Conservation (phyloP, 2,113 vertebrate genomes). For the Coreoperca whiteheadi region DNA sequence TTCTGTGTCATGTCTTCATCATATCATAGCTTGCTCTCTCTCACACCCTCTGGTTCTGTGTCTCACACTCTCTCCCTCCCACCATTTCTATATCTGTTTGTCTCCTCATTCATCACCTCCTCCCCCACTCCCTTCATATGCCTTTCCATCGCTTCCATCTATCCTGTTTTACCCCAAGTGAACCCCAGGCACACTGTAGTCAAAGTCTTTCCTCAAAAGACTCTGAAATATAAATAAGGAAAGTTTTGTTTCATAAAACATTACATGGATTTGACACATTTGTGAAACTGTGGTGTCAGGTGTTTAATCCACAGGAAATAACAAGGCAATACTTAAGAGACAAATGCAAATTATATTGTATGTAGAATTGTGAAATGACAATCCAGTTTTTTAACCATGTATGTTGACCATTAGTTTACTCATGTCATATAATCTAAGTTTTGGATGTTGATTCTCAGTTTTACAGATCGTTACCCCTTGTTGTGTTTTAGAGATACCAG, state of each 20-base stretch:
- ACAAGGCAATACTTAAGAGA: neutral
- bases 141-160: constrained; percentile 50
- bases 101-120: constrained; percentile 47
- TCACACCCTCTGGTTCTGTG: constrained; percentile 23
- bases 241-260: neutral
- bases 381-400: neutral
- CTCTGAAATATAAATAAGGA: neutral
- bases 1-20: constrained; percentile 57
- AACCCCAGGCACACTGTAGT: constrained; percentile 33
- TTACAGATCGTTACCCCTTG: neutral
- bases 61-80: constrained; percentile 23
- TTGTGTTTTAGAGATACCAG: neutral
- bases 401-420: neutral
- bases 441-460: neutral
- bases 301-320: neutral
- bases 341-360: neutral
- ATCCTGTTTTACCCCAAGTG: constrained; percentile 51
- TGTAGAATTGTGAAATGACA: neutral
- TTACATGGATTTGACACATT: neutral
- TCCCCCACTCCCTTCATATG: constrained; percentile 21
- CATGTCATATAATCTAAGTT: neutral
- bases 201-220: constrained; percentile 7
- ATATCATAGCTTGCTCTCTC: constrained; percentile 30
- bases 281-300: neutral
- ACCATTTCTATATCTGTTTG: constrained; percentile 29